These are phyloP conservation scores for Sylvilagus floridanus DNA, from an alignment of 2,797 vertebrate species.

Conservation along the genomic window DNA sequence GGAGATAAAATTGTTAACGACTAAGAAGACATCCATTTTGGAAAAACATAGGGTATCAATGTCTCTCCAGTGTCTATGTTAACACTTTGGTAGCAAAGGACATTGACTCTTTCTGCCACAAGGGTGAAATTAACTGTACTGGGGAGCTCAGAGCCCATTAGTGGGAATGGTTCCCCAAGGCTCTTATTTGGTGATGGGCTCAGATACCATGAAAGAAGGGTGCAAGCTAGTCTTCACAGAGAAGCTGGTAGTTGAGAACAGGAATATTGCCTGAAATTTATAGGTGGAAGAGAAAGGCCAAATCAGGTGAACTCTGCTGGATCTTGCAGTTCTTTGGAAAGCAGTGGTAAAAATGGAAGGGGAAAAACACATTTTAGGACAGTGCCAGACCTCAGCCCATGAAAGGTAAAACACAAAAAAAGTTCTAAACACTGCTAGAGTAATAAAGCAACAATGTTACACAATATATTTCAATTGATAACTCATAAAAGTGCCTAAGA, in stretches of 20 bases:
- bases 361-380: background rate
- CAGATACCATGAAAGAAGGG: slow-evolving; percentile 61
- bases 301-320: slow-evolving; percentile 20
- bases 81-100: slow-evolving; percentile 26
- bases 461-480: background rate
- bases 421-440: background rate
- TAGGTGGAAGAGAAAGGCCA: slow-evolving; percentile 36
- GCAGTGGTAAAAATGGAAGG: background rate
- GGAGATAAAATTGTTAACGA: slow-evolving; percentile 32
- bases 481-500: background rate
- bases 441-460: background rate
- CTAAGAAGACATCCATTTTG: background rate
- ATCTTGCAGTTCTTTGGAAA: slow-evolving; percentile 17
- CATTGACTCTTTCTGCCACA: slow-evolving; percentile 57
- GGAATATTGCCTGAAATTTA: slow-evolving; percentile 10
- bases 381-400: background rate
- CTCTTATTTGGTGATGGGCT: slow-evolving; percentile 20
- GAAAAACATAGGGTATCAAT: slow-evolving; percentile 9
- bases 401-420: background rate
- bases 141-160: slow-evolving; percentile 36
- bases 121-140: slow-evolving; percentile 60
- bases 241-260: slow-evolving; percentile 40
- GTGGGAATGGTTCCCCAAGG: slow-evolving; percentile 1
- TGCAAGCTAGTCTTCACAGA: slow-evolving; percentile 27
- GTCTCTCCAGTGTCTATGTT: background rate